A percentile compares a stretch with the other conserved stretches of the same genome.
These are phyloP conservation scores for Oryctolagus cuniculus DNA, from an alignment of 2,113 vertebrate genomes.

Conservation along the genomic window DNA sequence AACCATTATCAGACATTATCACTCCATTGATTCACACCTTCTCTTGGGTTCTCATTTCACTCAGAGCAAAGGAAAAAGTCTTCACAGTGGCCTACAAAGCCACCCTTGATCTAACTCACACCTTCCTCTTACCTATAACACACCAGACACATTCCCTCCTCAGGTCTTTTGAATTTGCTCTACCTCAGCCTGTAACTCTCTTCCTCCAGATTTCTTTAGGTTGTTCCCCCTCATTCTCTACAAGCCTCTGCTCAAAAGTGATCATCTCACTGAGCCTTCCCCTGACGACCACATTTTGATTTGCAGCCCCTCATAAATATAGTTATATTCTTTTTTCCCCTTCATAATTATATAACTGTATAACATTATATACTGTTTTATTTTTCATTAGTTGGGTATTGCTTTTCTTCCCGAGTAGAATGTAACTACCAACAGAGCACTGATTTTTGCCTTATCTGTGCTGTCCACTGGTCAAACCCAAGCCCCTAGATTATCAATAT, in stretches of 20 bases:
- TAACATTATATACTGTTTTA: slow-evolving; percentile 18
- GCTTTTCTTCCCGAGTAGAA: background rate
- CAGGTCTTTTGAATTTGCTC: background rate
- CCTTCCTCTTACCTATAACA: background rate
- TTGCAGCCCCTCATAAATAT: background rate
- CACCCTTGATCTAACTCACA: background rate
- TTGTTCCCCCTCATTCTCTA: background rate
- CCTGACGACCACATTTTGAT: background rate
- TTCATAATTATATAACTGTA: background rate
- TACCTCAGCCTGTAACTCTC: background rate
- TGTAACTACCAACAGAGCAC: background rate
- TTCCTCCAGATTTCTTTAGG: background rate
- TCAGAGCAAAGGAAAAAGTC: background rate
- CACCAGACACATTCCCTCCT: background rate
- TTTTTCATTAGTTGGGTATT: background rate
- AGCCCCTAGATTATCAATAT: background rate
- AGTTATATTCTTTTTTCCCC: background rate
- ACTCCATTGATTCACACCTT: background rate
- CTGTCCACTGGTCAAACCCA: background rate
- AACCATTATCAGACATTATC: background rate
- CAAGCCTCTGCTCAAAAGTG: slow-evolving; percentile 5
- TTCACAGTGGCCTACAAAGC: background rate
- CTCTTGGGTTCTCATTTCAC: slow-evolving; percentile 11
- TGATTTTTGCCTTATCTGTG: background rate
- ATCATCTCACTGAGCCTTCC: background rate